Evolutionary conservation across 2,113 vertebrate species (phyloP), one percentile per base, ranked within the genome.

Genomic region (Pomatorhinus ruficollis): DNA sequence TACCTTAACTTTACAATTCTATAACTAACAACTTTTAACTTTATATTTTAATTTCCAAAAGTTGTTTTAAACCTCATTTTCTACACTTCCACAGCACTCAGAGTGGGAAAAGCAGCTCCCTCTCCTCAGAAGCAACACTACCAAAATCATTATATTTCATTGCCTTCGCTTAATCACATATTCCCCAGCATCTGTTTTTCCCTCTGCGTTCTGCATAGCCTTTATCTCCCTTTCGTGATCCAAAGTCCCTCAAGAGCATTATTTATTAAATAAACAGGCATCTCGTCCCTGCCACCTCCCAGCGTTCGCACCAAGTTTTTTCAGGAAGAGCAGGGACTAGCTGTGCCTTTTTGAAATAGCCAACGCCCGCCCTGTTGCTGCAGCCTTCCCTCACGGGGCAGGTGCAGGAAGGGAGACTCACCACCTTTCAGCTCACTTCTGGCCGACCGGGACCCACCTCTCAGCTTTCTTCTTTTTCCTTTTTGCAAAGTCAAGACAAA

Each of bases 161-260:
- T 11, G 8, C 30, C 15, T 49, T 27, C 24, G 39, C 35, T 87
- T 30, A 5, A 37, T 12, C 11, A 33, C 2, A 4, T 33, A 30
- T 2, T 60, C 13, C 37, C 13, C 60, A 70, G 39, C 30, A 79
- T 7, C 35, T 60, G n/a, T 23, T 71, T 33, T 57, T 42, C 52
- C n/a, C 24, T 39, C 12, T 4, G 18, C 0, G 1, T 15, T 33
- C 52, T 14, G 35, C 69, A 2, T 0, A 5, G 10, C 3, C 1
- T 40, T 31, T 7, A 7, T 1, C 6, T 1, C 12, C 40, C n/a
- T 21, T 25, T 76, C 3, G 3, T 8, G 4, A 84, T 4, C 0
- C 0, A 27, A 3, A 0, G 0, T 25, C 17, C n/a, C 33, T 71
- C 27, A 5, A 11, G 2, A 54, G 6, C 4, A 11, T 9, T 63